These are phyloP conservation scores for Gryllus longicercus DNA, from an alignment of 2,888 invertebrate species.

Conservation along the genomic window DNA sequence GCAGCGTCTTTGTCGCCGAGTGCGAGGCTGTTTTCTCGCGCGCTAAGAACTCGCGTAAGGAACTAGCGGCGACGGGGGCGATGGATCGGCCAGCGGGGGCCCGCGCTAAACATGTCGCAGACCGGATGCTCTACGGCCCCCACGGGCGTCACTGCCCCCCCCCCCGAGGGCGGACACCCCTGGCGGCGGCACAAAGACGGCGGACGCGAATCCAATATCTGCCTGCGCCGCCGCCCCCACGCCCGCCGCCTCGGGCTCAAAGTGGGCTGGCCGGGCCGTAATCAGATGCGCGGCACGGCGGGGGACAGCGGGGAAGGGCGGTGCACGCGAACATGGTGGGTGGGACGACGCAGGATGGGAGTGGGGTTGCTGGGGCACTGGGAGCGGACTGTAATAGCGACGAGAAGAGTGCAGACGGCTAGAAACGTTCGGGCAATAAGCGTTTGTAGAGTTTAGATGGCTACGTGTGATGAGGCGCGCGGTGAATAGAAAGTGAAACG, in stretches of 20 bases:
- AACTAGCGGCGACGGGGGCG: not conserved
- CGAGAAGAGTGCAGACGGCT: too few relatives aligned
- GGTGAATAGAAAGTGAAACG: too few relatives aligned
- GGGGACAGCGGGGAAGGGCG: too few relatives aligned
- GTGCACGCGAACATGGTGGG: too few relatives aligned
- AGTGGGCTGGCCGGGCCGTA: not conserved
- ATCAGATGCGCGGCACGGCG: not conserved
- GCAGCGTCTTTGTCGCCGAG: not conserved
- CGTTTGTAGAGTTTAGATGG: too few relatives aligned
- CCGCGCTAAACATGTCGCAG: not conserved
- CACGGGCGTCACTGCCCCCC: not conserved
- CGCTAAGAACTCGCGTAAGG: constrained; percentile 17
- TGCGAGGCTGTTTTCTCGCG: not conserved
- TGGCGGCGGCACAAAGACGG: not conserved
- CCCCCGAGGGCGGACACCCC: not conserved
- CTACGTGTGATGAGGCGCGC: too few relatives aligned
- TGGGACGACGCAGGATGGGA: too few relatives aligned
- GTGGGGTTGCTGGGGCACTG: too few relatives aligned
- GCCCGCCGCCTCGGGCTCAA: not conserved
- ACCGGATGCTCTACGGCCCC: not conserved
- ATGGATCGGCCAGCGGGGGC: constrained; percentile 10
- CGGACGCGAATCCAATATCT: not conserved
- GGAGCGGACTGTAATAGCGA: too few relatives aligned
- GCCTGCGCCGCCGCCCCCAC: not conserved
- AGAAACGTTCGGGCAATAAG: too few relatives aligned